A percentile compares a stretch with the other conserved stretches of the same genome.
phyloP scores from a whole-genome alignment of 2,888 invertebrate genomes.

The Vanessa cardui region DNA sequence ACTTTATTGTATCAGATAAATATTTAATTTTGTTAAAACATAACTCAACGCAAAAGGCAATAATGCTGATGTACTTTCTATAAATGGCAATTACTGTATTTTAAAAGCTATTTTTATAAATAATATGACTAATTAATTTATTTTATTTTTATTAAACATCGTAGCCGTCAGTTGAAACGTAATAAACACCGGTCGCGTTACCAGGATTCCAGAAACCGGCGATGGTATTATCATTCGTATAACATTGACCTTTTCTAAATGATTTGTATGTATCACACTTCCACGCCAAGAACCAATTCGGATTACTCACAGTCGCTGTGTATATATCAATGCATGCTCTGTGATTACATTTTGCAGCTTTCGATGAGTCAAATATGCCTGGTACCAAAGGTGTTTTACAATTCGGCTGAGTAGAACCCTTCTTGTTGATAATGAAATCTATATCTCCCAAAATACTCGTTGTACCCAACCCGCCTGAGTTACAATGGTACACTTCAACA shows the following conservation, averaged over 20 bases:
- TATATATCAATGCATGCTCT: conserved; percentile 66
- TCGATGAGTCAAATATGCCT: conserved; percentile 62
- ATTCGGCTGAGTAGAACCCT: conserved; percentile 81
- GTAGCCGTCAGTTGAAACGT: conserved; percentile 65
- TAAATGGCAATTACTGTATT: too few species aligned
- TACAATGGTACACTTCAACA: conserved; percentile 84
- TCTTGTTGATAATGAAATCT: conserved; percentile 84
- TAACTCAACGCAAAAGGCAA: too few species aligned
- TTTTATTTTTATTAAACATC: conserved; percentile 34
- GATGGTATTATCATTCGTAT: conserved; percentile 54
- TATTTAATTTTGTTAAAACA: too few species aligned
- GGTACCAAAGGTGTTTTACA: conserved; percentile 71
- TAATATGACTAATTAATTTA: background rate
- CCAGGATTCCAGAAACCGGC: conserved; percentile 73
- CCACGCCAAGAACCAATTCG: conserved; percentile 60
- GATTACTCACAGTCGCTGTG: conserved; percentile 63
- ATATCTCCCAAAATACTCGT: conserved; percentile 78
- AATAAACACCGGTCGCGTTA: conserved; percentile 66
- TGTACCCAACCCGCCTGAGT: conserved; percentile 79
- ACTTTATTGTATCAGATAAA: too few species aligned
- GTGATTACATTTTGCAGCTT: conserved; percentile 71
- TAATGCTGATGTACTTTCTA: too few species aligned
- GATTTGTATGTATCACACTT: conserved; percentile 65
- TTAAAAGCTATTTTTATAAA: background rate
- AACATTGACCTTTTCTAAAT: conserved; percentile 60